Conservation (phyloP, 2,113 vertebrate species). For the Lepisosteus osseus region DNA sequence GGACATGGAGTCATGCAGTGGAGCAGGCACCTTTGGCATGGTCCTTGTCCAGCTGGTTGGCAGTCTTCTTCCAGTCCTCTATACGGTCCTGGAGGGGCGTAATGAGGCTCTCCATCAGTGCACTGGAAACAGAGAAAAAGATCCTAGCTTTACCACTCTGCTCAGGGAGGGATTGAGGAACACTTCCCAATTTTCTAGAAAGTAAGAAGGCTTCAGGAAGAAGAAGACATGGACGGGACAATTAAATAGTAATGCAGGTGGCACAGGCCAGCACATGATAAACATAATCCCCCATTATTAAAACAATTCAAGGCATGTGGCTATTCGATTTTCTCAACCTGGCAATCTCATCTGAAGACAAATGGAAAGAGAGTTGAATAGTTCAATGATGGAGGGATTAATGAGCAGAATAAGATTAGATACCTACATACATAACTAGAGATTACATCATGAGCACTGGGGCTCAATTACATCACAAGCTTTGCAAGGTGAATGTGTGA, state of each 20-base stretch:
- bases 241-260: neutral
- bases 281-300: neutral
- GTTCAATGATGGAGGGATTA: neutral
- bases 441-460: slow-evolving; percentile 11
- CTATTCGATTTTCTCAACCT: neutral
- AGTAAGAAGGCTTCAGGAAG: neutral
- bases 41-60: slow-evolving; percentile 95
- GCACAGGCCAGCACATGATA: neutral
- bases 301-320: neutral
- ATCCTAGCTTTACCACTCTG: neutral
- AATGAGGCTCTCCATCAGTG: slow-evolving; percentile 92
- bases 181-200: neutral
- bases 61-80: slow-evolving; percentile 97
- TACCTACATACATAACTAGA: slow-evolving; percentile 7
- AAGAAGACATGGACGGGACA: neutral
- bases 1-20: too few species aligned
- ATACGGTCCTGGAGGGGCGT: slow-evolving; percentile 92
- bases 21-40: slow-evolving; percentile 83
- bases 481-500: neutral
- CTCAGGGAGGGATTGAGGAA: neutral
- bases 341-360: neutral
- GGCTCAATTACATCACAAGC: slow-evolving; percentile 8
- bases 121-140: slow-evolving; percentile 53
- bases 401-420: neutral
- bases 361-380: neutral